Evolutionary conservation across 2,888 invertebrate genomes (phyloP), one percentile per base, ranked within the genome.

Genomic region (Magallana nippona): DNA sequence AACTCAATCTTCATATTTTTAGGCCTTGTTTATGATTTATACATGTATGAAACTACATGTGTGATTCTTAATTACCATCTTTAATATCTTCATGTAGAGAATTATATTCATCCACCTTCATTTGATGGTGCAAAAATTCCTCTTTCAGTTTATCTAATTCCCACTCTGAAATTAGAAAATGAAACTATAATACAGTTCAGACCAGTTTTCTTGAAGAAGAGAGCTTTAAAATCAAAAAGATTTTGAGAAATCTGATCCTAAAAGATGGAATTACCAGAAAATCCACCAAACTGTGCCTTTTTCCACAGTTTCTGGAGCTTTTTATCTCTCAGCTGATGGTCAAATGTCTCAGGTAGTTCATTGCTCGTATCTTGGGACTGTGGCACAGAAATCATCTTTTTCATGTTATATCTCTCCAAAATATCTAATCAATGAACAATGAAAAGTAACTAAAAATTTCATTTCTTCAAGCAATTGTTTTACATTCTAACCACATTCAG

Each of bases 51-150:
- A 44, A 44, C 44, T 44, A 44, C 44, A 8, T 8, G 8, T 44
- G 5, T 44, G 44, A 0, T 44, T 44, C 44, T 44, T 56, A 77
- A 71, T 79, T 58, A 81, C 84, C 82, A 71, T 81, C 81, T 15
- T 79, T 80, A 10, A 84, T 55, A n/a, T 97, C 96, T 88, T 96
- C 95, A 82, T 98, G 95, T 84, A 98, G 94, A 77, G 96, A 96
- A 93, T 97, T 97, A 93, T 98, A 98, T 92, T 98, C 96, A 93
- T 98, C 97, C 81, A 98, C 96, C 95, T 98, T 98, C 89, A 98
- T 97, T 93, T 98, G 98, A 92, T 98, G 98, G 93, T 98, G 98
- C 27, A 95, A 94, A 92, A 98, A 98, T 94, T 98, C 98, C 93
- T 98, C 97, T 92, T 96, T 97, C 19, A 98, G 94, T 0, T 97